Evolutionary conservation across 2,113 vertebrate genomes (phyloP).

Genomic region (Mesocricetus auratus): DNA sequence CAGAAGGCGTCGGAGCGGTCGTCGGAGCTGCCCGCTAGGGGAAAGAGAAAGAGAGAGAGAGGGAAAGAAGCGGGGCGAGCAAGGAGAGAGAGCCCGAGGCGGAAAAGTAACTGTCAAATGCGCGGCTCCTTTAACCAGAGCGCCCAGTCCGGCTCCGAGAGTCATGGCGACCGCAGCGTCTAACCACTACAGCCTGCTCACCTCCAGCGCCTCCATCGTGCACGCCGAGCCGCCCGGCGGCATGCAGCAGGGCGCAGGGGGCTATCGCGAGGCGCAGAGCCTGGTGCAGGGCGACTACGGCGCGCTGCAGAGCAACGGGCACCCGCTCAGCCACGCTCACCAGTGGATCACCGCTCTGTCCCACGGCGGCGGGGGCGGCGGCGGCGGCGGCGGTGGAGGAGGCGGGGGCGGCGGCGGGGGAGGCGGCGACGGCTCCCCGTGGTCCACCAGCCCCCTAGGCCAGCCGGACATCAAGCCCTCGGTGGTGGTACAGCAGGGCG

Average conservation of each 20-base stretch:
- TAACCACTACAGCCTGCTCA: constrained; percentile 98
- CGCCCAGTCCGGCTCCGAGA: constrained; percentile 95
- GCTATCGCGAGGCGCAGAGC: constrained; percentile 95
- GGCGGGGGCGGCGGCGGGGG: constrained; percentile 90
- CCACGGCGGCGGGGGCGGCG: constrained; percentile 93
- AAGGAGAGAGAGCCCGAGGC: constrained; percentile 91
- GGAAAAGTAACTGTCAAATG: constrained; percentile 97
- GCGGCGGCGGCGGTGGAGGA: constrained; percentile 90
- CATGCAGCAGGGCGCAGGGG: constrained; percentile 89
- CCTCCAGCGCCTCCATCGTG: constrained; percentile 96
- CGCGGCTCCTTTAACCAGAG: constrained; percentile 93
- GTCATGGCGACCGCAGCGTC: constrained; percentile 99
- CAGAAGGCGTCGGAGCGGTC: constrained; percentile 84
- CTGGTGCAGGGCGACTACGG: constrained; percentile 96
- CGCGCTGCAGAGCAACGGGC: constrained; percentile 95
- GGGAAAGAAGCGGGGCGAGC: constrained; percentile 60
- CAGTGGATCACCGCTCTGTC: constrained; percentile 98
- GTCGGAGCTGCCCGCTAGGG: constrained; percentile 79
- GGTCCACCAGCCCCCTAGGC: constrained; percentile 93
- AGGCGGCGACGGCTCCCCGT: constrained; percentile 91
- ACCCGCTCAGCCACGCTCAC: constrained; percentile 97
- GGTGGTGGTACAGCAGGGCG: constrained; percentile 91
- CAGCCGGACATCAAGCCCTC: constrained; percentile 96
- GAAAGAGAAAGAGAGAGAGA: constrained; percentile 77
- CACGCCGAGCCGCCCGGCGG: constrained; percentile 93